These are phyloP conservation scores for Eurois occulta DNA, from an alignment of 2,888 invertebrate genomes.

Conservation along the genomic window DNA sequence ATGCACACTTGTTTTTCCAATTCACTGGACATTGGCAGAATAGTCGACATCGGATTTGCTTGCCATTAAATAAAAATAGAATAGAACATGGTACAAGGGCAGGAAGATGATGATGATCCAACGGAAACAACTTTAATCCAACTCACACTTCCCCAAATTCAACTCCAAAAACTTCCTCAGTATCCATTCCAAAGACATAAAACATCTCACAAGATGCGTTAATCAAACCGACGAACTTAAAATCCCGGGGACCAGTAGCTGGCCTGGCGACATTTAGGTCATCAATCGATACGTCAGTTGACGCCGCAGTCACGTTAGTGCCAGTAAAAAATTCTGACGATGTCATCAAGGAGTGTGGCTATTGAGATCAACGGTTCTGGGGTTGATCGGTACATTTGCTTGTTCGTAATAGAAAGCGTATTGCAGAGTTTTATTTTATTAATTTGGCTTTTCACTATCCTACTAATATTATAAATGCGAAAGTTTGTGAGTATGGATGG, in stretches of 20 bases:
- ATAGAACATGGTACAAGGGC: no score
- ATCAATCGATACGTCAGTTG: slow-evolving; percentile 56
- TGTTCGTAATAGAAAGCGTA: neutral
- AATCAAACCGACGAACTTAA: slow-evolving; percentile 30
- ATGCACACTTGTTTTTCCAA: no score
- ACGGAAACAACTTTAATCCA: neutral
- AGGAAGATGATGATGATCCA: neutral
- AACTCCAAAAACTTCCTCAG: neutral
- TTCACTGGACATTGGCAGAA: no score
- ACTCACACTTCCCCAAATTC: neutral
- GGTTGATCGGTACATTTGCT: neutral
- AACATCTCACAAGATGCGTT: slow-evolving; percentile 30
- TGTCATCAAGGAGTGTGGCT: slow-evolving; percentile 14
- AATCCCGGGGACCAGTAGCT: slow-evolving; percentile 1
- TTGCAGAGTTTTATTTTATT: neutral
- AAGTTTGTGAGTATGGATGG: no score
- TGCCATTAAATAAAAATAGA: no score
- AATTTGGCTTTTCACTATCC: no score
- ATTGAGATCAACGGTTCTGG: neutral
- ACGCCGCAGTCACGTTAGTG: slow-evolving; percentile 43
- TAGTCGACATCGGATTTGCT: no score
- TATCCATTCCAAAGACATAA: neutral
- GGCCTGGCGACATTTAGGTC: slow-evolving; percentile 52
- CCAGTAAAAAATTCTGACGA: slow-evolving; percentile 36
- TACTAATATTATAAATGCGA: no score